phyloP scores from a whole-genome alignment of 1,140 invertebrate genomes.

The Lepeophtheirus salmonis region DNA sequence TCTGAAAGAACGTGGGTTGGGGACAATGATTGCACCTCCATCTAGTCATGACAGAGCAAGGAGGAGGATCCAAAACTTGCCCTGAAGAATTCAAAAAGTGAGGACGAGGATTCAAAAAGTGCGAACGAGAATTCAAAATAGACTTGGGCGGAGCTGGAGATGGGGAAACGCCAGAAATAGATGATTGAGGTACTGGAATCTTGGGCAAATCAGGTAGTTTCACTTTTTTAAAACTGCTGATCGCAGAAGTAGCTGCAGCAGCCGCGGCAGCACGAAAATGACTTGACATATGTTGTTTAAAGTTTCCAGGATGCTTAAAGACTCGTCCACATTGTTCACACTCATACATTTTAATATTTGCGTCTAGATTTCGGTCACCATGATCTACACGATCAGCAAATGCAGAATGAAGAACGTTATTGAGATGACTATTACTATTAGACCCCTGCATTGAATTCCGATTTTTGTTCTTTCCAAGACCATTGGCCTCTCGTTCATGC shows the following conservation, averaged over 20 bases:
- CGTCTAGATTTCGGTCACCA: not conserved
- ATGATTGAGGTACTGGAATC: not conserved
- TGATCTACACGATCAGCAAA: constrained; percentile 16
- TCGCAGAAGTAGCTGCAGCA: not conserved
- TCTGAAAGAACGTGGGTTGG: not conserved
- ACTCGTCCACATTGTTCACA: constrained; percentile 10
- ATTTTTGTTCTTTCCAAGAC: not conserved
- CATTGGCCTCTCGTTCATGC: constrained; percentile 15
- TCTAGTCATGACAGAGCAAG: not conserved
- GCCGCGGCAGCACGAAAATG: not conserved
- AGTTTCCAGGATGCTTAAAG: constrained; percentile 18
- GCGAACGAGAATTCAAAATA: not conserved
- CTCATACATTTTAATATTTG: constrained; percentile 8
- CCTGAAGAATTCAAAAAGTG: no score
- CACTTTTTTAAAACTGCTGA: not conserved
- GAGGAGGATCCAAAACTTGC: no score
- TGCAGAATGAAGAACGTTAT: constrained; percentile 15
- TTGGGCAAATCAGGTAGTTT: not conserved
- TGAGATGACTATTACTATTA: constrained; percentile 10
- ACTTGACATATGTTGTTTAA: constrained; percentile 17
- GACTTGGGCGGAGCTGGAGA: not conserved
- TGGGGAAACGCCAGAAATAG: not conserved
- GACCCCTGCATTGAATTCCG: not conserved
- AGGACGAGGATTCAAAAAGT: not conserved
- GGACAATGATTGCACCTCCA: not conserved